Evolutionary conservation across 1,140 invertebrate genomes (phyloP).

Genomic region (Drosophila bocqueti): DNA sequence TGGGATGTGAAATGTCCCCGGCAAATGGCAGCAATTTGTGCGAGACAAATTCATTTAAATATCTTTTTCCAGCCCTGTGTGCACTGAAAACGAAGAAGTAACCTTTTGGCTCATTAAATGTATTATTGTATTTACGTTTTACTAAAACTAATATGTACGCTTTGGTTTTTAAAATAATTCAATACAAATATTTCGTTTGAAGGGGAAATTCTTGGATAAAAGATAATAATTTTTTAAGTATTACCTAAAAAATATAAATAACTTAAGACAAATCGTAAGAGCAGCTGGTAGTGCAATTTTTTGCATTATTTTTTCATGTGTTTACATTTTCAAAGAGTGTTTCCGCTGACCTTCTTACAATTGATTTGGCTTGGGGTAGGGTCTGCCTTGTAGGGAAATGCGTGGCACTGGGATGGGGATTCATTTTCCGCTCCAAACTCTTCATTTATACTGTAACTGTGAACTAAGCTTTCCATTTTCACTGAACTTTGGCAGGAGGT

Average conservation of each 20-base stretch:
- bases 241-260: too few relatives aligned
- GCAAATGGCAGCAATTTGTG: constrained; percentile 82
- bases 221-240: too few relatives aligned
- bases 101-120: not conserved
- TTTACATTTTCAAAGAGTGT: constrained; percentile 5
- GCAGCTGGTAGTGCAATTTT: too few relatives aligned
- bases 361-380: constrained; percentile 62
- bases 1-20: constrained; percentile 58
- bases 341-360: constrained; percentile 72
- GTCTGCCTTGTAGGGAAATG: constrained; percentile 14
- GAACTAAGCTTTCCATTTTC: constrained; percentile 57
- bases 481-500: not conserved
- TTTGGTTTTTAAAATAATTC: not conserved
- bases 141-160: not conserved
- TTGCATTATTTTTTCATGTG: not conserved
- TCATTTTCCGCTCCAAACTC: constrained; percentile 68
- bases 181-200: not conserved
- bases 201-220: too few relatives aligned
- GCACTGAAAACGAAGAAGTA: constrained; percentile 15
- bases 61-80: constrained; percentile 57
- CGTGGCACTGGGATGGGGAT: constrained; percentile 18
- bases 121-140: not conserved
- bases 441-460: constrained; percentile 68
- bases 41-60: constrained; percentile 84
- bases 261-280: too few relatives aligned